A percentile compares a stretch with the other conserved stretches of the same genome.
Evolutionary conservation across 2,113 vertebrate species (phyloP).

Genomic region (Chionis minor): DNA sequence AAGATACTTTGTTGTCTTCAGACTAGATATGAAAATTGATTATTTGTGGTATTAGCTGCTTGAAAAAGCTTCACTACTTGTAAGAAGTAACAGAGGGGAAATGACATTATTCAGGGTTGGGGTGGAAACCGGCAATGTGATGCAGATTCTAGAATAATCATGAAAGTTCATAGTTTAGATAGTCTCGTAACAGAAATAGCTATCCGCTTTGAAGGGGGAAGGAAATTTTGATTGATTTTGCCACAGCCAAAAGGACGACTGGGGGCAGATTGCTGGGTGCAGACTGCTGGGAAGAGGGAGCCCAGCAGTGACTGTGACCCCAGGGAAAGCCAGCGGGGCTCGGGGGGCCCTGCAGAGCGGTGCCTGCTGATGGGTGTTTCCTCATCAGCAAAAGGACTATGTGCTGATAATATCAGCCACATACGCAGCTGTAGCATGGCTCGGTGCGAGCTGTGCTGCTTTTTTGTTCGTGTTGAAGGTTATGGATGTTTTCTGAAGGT

Average conservation of each 20-base stretch:
- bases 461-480: not conserved
- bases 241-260: fast-evolving
- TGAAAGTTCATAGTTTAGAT: not conserved
- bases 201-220: not conserved
- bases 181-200: not conserved
- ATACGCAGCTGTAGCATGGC: fast-evolving
- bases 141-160: not conserved
- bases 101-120: not conserved
- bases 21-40: not conserved
- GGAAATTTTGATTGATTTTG: not conserved
- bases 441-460: not conserved
- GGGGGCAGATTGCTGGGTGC: fast-evolving
- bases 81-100: not conserved
- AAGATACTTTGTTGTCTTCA: not conserved
- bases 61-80: not conserved
- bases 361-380: not conserved
- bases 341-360: not conserved
- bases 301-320: not conserved
- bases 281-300: fast-evolving
- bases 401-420: fast-evolving
- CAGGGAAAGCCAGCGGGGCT: fast-evolving
- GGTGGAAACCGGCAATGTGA: not conserved
- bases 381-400: fast-evolving
- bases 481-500: not conserved
- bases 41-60: not conserved